Conservation (phyloP, 2,888 invertebrate genomes). For the Lasius platythorax region DNA sequence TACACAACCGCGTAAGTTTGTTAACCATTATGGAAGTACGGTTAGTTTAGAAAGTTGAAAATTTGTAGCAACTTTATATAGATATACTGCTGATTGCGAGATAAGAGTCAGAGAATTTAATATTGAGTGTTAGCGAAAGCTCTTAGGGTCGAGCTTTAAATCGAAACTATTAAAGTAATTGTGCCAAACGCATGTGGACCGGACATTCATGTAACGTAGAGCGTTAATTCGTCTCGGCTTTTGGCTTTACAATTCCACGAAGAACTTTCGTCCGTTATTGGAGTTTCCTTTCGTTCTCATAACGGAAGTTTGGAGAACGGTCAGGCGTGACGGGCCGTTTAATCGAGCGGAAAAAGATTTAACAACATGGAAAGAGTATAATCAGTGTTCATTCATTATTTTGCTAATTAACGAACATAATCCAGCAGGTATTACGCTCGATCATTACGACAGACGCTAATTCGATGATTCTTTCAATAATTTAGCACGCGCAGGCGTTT, state of each 20-base stretch:
- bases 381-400: conserved; percentile 59
- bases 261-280: conserved; percentile 38
- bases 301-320: conserved; percentile 61
- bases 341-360: conserved; percentile 63
- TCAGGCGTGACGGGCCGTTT: conserved; percentile 54
- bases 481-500: background rate
- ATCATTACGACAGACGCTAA: background rate
- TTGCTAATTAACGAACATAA: conserved; percentile 54
- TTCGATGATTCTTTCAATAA: background rate
- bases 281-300: conserved; percentile 37
- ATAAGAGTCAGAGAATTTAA: conserved; percentile 12
- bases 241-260: conserved; percentile 47
- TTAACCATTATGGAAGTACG: conserved; percentile 32
- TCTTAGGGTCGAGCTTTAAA: conserved; percentile 22
- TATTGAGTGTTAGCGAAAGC: conserved; percentile 8
- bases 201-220: conserved; percentile 29
- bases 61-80: conserved; percentile 11
- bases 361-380: conserved; percentile 56
- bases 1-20: background rate
- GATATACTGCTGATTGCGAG: conserved; percentile 8
- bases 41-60: conserved; percentile 34
- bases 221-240: conserved; percentile 39
- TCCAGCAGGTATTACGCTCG: conserved; percentile 14
- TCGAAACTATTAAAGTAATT: conserved; percentile 21
- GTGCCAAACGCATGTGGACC: background rate